These are phyloP conservation scores for Pissodes strobi DNA, from an alignment of 1,140 invertebrate species.

Conservation along the genomic window DNA sequence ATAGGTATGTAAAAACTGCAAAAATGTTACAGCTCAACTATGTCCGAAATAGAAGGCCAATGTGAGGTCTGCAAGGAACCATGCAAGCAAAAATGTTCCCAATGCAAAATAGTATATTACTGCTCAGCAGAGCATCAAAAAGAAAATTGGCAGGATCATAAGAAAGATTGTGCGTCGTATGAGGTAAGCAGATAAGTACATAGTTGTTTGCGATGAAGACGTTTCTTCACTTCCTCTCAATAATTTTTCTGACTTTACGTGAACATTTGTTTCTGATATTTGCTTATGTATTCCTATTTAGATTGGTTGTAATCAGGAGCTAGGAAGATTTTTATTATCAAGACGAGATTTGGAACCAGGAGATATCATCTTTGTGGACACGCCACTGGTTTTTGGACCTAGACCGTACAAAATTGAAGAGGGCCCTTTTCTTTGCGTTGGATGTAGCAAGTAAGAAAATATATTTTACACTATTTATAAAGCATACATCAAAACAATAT, in stretches of 20 bases:
- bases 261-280: too few species aligned
- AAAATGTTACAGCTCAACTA: too few species aligned
- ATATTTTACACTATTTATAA: not conserved
- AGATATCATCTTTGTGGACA: conserved; percentile 74
- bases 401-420: conserved; percentile 58
- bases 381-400: conserved; percentile 71
- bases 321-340: conserved; percentile 66
- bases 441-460: conserved; percentile 64
- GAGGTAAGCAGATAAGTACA: conserved; percentile 58
- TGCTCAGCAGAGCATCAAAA: conserved; percentile 72
- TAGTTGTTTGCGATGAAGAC: not conserved
- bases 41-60: conserved; percentile 20
- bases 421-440: conserved; percentile 57
- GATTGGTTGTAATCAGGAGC: conserved; percentile 53
- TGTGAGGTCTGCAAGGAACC: conserved; percentile 62
- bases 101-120: conserved; percentile 68
- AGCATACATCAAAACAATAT: too few species aligned
- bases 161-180: conserved; percentile 64
- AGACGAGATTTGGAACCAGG: conserved; percentile 71
- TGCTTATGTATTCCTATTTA: conserved; percentile 12
- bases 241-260: too few species aligned
- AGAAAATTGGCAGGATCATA: conserved; percentile 71
- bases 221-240: too few species aligned
- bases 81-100: conserved; percentile 65
- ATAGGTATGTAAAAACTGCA: too few species aligned